Conservation (phyloP, 2,797 vertebrate species). For the Myotis myotis region DNA sequence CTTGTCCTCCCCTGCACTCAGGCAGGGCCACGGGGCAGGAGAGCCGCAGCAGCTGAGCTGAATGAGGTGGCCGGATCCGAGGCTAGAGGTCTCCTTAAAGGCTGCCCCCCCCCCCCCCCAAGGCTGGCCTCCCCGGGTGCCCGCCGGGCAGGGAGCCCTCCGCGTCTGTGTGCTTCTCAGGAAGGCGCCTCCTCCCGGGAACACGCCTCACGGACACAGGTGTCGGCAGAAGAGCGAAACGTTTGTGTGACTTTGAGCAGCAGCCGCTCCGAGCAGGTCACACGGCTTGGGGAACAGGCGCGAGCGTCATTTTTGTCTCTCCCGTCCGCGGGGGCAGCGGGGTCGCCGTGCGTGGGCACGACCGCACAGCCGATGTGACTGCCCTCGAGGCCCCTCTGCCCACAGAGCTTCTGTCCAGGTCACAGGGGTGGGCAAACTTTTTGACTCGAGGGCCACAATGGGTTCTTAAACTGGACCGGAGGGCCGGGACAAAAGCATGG, state of each 20-base stretch:
- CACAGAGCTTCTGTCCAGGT: neutral
- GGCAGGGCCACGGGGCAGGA: neutral
- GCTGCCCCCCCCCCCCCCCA: too few relatives aligned
- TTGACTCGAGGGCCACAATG: too few relatives aligned
- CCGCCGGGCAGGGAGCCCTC: neutral
- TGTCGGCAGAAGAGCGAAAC: neutral
- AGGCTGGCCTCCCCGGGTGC: neutral
- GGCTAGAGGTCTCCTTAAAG: neutral
- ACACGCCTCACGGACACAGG: neutral
- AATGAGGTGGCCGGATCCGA: neutral
- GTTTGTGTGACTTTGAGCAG: neutral
- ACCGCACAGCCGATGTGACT: too few relatives aligned
- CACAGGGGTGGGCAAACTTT: too few relatives aligned
- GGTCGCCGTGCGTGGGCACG: neutral
- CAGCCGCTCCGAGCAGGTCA: neutral
- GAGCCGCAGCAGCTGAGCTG: neutral
- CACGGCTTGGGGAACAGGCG: neutral
- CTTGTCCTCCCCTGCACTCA: neutral
- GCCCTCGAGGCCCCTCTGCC: neutral
- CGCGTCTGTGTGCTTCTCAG: neutral
- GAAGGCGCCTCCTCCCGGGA: neutral
- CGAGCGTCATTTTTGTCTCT: too few relatives aligned
- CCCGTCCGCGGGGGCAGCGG: too few relatives aligned
- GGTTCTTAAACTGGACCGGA: too few relatives aligned
- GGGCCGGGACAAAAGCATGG: too few relatives aligned